Conservation (phyloP, 2,113 vertebrate genomes). For the Elaphurus davidianus region DNA sequence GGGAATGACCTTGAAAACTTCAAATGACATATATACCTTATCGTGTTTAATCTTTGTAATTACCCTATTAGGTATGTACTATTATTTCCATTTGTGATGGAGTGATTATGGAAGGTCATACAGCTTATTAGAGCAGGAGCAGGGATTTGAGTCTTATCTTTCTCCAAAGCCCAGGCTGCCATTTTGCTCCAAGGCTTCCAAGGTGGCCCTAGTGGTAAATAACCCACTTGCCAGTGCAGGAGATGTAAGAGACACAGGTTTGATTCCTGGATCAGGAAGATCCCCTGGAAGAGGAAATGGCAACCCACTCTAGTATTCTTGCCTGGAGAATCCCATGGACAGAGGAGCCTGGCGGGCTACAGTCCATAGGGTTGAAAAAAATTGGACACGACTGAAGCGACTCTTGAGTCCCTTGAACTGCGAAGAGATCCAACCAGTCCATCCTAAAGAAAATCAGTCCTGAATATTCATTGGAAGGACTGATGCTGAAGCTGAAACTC, state of each 20-base stretch:
- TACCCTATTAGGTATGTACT: background rate
- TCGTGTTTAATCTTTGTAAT: background rate
- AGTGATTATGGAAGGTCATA: background rate
- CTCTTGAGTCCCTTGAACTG: background rate
- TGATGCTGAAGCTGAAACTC: background rate
- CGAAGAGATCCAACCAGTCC: background rate
- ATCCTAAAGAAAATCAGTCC: background rate
- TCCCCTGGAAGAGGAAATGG: background rate
- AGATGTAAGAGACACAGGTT: background rate
- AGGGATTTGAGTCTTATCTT: background rate
- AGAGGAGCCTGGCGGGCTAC: background rate
- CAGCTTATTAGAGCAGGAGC: background rate
- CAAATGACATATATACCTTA: background rate
- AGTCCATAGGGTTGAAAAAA: background rate
- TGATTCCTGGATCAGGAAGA: background rate
- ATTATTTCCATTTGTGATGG: background rate
- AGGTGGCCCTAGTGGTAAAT: background rate
- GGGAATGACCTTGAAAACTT: background rate
- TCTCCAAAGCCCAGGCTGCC: background rate
- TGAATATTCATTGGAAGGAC: background rate
- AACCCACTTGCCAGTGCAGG: background rate
- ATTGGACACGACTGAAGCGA: background rate
- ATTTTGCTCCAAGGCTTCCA: background rate
- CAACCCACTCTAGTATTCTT: background rate
- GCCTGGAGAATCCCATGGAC: background rate